Base-by-base conservation (phyloP, 2,797 vertebrate genomes). In the Anguilla pacifica region DNA sequence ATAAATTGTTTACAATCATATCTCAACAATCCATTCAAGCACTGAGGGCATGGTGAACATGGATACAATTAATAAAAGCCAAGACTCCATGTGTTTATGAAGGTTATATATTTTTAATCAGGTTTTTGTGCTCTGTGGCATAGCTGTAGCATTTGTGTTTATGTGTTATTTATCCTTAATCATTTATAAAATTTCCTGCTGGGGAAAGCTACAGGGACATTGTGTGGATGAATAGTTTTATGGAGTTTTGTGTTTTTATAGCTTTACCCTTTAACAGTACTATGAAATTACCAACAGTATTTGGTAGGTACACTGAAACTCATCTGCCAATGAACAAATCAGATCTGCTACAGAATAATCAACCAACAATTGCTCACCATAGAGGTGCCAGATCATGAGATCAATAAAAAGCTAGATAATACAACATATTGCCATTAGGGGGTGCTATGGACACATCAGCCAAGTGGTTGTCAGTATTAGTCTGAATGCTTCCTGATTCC, bases 381-480 rank as follows among this genome's bases (percentile, higher is more conserved):
- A 13, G 67, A 72, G 28, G 28, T 74, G 2, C 35, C 70, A 74
- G 28, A 31, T 35, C 2, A 35, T 35, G 9, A 74, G 28, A 35
- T 11, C 28, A 15, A 35, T 17, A 35, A 35, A 74, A 74, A 28
- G 70, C 13, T 74, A 28, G 13, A 11, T 74, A 74, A 13, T 74
- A 31, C 70, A 74, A 74, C 67, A 70, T 70, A n/a, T 74, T 74
- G 70, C 70, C 70, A 74, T 35, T 35, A 74, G 70, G 70, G 70
- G 70, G 28, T 72, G 70, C 31, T 31, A 72, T 35, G 70, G 17
- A 31, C 70, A 74, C 70, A 35, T 13, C 28, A 74, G 28, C 25
- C 17, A 64, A 25, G n/a, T 67, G 10, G n/a, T 67, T 6, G n/a
- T 1, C 22, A 67, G 64, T 25, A n/a, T 25, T 67, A n/a, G 61